Base-by-base conservation (phyloP, 2,113 vertebrate genomes). In the Sisor rabdophorus region DNA sequence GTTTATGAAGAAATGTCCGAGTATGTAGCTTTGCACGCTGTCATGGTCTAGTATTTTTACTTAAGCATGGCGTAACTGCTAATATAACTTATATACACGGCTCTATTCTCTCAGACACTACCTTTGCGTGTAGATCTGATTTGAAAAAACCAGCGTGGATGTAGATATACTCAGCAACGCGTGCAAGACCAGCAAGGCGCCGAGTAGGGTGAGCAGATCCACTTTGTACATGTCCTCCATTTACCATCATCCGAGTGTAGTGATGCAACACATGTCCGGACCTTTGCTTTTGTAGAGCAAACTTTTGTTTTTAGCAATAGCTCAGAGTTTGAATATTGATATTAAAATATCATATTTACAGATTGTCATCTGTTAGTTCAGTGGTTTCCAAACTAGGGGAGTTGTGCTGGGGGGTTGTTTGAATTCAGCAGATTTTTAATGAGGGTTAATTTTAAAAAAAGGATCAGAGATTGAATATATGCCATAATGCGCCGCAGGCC, bases 91-190 rank as follows among this genome's bases (percentile, higher is more conserved):
- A 56, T 58, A 48, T 47, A 59, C 32, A 59, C 48, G 55, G 11
- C 65, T 67, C 10, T 76, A 47, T 67, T 28, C 73, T 65, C 60
- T 64, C 30, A 40, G 28, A 75, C 16, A 9, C 55, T 3, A 58
- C 47, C 28, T 11, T 48, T 65, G 22, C 54, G 28, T 22, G 9
- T 11, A 22, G 54, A 56, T 56, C 54, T 55, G 73, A 65, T 65
- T 13, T 75, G 61, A 56, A 40, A 67, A 11, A 75, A 71, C 78
- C 72, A 80, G 75, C 70, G 64, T 61, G 17, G 28, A n/a, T 12
- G 48, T 69, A 76, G 44, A 16, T 58, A 17, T 5, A 58, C 20
- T 13, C 36, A 26, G 15, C 36, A 5, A 20, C 24, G 7, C 0
- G 16, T 52, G 24, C 65, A 20, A 52, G 22, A 76, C 22, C 61